phyloP scores from a whole-genome alignment of 1,140 invertebrate species.

The Eurosta solidaginis region DNA sequence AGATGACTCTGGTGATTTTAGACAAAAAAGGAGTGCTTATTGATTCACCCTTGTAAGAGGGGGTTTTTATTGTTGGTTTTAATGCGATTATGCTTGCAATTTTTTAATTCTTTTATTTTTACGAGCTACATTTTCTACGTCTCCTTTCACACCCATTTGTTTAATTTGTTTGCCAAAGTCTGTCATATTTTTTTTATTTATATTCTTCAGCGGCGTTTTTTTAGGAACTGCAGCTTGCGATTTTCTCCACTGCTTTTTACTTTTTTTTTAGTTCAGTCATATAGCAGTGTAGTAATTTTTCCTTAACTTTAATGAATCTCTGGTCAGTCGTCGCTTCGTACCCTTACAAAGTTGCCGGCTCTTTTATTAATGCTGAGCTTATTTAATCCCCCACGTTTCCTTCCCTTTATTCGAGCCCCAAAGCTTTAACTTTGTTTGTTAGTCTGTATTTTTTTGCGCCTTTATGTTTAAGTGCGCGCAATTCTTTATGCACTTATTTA shows the following conservation, averaged over 20 bases:
- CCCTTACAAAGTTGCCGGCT: neutral
- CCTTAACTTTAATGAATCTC: neutral
- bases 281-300: neutral
- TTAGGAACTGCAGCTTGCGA: neutral
- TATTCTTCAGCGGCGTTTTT: neutral
- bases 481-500: neutral
- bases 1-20: too few relatives aligned
- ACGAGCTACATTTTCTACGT: neutral
- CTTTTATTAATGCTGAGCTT: neutral
- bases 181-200: neutral
- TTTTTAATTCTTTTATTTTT: neutral
- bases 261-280: neutral
- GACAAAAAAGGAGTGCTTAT: too few relatives aligned
- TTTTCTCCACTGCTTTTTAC: neutral
- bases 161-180: constrained; percentile 15
- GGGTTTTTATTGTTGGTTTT: too few relatives aligned
- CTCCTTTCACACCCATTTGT: neutral
- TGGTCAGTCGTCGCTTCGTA: neutral
- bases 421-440: neutral
- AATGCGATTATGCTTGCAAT: too few relatives aligned
- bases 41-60: too few relatives aligned
- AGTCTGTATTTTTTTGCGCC: neutral
- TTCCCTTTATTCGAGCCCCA: neutral
- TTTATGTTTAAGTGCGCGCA: neutral
- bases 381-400: neutral